Conservation (phyloP, 53 echinoderm and acorn worm genomes). For the Holothuria leucospilota region DNA sequence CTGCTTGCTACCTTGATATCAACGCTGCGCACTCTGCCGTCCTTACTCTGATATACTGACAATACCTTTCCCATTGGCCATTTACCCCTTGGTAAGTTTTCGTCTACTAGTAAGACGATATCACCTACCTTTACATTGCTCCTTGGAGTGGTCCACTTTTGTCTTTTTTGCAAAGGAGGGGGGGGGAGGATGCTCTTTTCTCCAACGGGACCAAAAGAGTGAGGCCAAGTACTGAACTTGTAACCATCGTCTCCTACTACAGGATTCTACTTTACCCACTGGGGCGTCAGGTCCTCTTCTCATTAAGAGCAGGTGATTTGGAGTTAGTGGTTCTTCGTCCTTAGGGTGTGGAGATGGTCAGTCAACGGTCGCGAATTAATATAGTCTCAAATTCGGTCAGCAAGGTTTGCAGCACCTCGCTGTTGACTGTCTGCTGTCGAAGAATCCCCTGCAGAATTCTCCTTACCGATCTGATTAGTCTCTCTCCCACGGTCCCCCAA, state of each 20-base stretch:
- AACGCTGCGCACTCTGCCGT: conserved; percentile 38
- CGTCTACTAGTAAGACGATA: conserved; percentile 40
- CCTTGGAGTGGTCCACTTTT: conserved; percentile 31
- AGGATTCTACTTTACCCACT: background rate
- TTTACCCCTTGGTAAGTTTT: conserved; percentile 35
- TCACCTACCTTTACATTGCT: conserved; percentile 1
- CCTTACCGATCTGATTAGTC: no score
- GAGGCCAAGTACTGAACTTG: conserved; percentile 21
- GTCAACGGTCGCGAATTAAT: conserved; percentile 8
- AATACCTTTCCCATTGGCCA: conserved; percentile 49
- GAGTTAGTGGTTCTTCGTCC: conserved; percentile 16
- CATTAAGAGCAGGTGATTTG: conserved; percentile 9
- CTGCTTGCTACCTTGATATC: conserved; percentile 17
- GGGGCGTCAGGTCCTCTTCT: background rate
- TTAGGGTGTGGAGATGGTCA: conserved; percentile 13
- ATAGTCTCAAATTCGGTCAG: conserved; percentile 7
- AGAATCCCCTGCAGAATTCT: background rate
- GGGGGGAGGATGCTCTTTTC: conserved; percentile 33
- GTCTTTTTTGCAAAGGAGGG: conserved; percentile 24
- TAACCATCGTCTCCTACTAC: background rate
- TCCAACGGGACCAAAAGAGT: conserved; percentile 33
- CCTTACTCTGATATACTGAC: conserved; percentile 29
- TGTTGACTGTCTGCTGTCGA: conserved; percentile 2
- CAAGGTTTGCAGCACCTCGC: conserved; percentile 9
- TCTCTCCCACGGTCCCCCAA: no score